Evolutionary conservation across 1,140 invertebrate species (phyloP).

Genomic region (Drosophila quadrilineata): DNA sequence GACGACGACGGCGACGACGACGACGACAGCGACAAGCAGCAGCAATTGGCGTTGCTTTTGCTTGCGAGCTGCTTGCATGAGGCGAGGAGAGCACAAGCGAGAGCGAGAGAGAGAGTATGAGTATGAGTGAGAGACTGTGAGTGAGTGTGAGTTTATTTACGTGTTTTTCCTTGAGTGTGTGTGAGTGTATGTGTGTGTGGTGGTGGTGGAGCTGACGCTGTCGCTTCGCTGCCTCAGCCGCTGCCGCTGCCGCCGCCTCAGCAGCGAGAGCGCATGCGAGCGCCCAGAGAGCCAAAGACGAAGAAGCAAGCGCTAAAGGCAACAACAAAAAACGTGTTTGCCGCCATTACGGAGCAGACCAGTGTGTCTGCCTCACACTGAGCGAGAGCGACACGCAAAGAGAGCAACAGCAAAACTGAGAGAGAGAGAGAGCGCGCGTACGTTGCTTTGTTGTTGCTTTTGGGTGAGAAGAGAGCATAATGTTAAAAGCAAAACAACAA

Average conservation of each 20-base stretch:
- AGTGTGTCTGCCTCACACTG: not conserved
- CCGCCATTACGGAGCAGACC: conserved; percentile 59
- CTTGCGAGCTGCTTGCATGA: no score
- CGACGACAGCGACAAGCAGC: conserved; percentile 24
- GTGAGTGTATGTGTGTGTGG: conserved; percentile 30
- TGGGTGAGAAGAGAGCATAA: conserved; percentile 8
- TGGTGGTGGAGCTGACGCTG: conserved; percentile 45
- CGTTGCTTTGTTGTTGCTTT: no score
- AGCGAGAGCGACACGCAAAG: conserved; percentile 1
- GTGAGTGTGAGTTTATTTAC: conserved; percentile 31
- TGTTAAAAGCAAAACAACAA: conserved; percentile 34
- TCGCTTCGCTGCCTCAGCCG: conserved; percentile 6
- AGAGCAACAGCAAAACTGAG: not conserved
- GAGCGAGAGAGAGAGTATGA: no score
- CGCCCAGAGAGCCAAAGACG: conserved; percentile 57
- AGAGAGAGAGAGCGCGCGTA: conserved; percentile 2
- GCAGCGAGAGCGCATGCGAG: conserved; percentile 69
- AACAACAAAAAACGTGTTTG: conserved; percentile 75
- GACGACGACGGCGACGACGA: conserved; percentile 3
- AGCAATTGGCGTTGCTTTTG: conserved; percentile 33
- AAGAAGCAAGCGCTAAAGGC: conserved; percentile 47
- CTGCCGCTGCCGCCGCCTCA: not conserved
- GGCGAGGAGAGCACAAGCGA: no score
- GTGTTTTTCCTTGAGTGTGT: no score
- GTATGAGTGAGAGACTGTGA: conserved; percentile 29